Evolutionary conservation across 2,797 vertebrate genomes (phyloP).

Genomic region (Paratrypauchen microcephalus): DNA sequence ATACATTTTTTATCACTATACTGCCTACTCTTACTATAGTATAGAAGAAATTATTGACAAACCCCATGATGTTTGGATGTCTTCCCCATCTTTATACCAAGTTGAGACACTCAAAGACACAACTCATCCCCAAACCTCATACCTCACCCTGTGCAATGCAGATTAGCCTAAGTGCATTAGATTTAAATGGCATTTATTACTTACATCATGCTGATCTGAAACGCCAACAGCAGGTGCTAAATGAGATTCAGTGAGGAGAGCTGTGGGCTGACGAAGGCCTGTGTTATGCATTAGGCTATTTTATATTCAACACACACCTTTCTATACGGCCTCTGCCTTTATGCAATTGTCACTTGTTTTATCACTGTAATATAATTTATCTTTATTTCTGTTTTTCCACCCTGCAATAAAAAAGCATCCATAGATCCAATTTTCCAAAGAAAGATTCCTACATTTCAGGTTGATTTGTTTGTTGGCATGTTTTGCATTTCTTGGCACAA

Average conservation of each 20-base stretch:
- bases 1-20: no score
- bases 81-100: conserved; percentile 13
- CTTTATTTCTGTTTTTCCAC: not conserved
- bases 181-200: conserved; percentile 52
- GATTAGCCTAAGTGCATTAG: conserved; percentile 29
- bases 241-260: conserved; percentile 66
- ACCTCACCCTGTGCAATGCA: conserved; percentile 15
- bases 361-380: not conserved
- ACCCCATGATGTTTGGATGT: no score
- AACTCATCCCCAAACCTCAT: conserved; percentile 3
- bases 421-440: conserved; percentile 5
- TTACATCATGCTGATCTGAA: conserved; percentile 42
- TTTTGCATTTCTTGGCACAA: conserved; percentile 17
- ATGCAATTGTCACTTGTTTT: conserved; percentile 9
- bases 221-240: conserved; percentile 63
- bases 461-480: not conserved
- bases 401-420: not conserved
- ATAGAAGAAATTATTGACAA: no score
- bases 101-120: conserved; percentile 10
- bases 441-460: not conserved
- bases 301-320: conserved; percentile 44
- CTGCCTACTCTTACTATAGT: no score
- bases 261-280: conserved; percentile 36
- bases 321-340: conserved; percentile 7
- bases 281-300: conserved; percentile 41